Percentiles rank a stretch among this genome's conserved stretches.
phyloP scores from a whole-genome alignment of 2,113 vertebrate genomes.

The Mormyrus iriodes region DNA sequence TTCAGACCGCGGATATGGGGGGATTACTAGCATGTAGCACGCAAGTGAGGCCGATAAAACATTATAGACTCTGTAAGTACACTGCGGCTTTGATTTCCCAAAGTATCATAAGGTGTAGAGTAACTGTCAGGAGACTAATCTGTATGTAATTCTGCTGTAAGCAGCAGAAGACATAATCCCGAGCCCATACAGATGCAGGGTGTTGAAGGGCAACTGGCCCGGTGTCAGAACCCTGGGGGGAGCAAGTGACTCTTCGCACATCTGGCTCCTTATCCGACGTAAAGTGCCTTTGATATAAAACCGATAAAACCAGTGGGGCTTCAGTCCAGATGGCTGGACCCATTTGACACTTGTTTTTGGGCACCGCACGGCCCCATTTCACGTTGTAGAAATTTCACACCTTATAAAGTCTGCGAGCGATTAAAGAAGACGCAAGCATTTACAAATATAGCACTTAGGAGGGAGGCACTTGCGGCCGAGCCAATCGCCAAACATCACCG shows the following conservation, averaged over 20 bases:
- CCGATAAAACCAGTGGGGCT: not conserved
- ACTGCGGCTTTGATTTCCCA: not conserved
- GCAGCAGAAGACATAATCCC: not conserved
- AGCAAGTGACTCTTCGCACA: not conserved
- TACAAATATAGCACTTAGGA: not conserved
- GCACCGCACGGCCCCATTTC: not conserved
- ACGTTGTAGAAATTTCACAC: slow-evolving; percentile 3
- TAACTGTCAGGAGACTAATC: not conserved
- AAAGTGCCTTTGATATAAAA: not conserved
- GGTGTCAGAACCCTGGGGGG: not conserved
- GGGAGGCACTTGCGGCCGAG: not conserved
- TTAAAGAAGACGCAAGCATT: not conserved
- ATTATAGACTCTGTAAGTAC: not conserved
- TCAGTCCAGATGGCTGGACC: not conserved
- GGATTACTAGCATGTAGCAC: not conserved
- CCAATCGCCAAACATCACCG: not conserved
- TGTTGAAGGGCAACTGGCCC: not conserved
- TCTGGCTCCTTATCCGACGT: not conserved
- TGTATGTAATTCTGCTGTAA: not conserved
- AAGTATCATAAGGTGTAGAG: not conserved
- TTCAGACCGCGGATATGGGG: not conserved
- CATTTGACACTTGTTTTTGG: not conserved
- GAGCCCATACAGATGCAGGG: not conserved
- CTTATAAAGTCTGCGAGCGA: not conserved
- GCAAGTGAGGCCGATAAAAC: not conserved